phyloP scores from a whole-genome alignment of 2,797 vertebrate species.

The Takifugu rubripes region DNA sequence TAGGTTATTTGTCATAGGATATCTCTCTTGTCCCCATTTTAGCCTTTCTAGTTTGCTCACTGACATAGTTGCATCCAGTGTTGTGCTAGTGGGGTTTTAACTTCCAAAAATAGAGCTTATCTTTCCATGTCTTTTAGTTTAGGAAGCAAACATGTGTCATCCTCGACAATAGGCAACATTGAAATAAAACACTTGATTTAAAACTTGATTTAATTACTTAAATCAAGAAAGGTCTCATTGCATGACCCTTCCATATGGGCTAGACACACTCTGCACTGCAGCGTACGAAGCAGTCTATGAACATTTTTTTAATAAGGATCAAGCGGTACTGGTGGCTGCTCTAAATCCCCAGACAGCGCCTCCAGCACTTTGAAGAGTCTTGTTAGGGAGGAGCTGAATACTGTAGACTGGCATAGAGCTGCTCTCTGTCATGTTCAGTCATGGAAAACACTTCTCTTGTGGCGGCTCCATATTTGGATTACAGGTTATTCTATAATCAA shows the following conservation, averaged over 20 bases:
- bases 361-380: constrained; percentile 60
- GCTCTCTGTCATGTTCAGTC: constrained; percentile 61
- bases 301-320: constrained; percentile 59
- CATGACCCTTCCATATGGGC: constrained; percentile 30
- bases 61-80: constrained; percentile 25
- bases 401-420: constrained; percentile 55
- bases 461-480: constrained; percentile 35
- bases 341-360: constrained; percentile 60
- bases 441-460: constrained; percentile 46
- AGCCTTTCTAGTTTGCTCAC: constrained; percentile 20
- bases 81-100: constrained; percentile 25
- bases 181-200: constrained; percentile 26
- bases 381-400: constrained; percentile 47
- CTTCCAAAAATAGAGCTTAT: constrained; percentile 30
- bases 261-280: constrained; percentile 42
- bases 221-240: constrained; percentile 29
- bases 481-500: too few relatives aligned
- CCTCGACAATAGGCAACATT: neutral
- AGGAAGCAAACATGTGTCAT: too few relatives aligned
- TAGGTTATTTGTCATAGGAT: constrained; percentile 46
- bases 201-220: constrained; percentile 24
- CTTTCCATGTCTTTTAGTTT: constrained; percentile 20
- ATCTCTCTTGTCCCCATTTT: constrained; percentile 22
- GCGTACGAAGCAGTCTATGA: constrained; percentile 50
- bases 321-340: constrained; percentile 58